Evolutionary conservation across 1,140 invertebrate genomes (phyloP).

Genomic region (Drosophila novamexicana): DNA sequence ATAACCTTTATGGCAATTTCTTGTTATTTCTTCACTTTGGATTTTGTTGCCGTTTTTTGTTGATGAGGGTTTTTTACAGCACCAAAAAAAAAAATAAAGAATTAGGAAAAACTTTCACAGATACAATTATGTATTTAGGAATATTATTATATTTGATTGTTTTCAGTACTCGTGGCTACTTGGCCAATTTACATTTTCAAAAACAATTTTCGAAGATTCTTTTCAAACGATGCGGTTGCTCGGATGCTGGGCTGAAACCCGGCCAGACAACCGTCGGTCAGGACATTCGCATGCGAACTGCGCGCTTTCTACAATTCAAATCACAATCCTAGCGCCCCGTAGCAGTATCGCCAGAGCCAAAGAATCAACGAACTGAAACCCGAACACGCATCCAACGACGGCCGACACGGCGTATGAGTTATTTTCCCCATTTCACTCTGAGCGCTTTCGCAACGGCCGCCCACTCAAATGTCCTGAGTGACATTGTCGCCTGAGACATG

Average conservation of each 20-base stretch:
- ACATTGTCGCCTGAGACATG: neutral
- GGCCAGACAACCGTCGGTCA: constrained; percentile 64
- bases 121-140: neutral
- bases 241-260: constrained; percentile 24
- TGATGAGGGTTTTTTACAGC: neutral
- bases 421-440: constrained; percentile 8
- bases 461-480: constrained; percentile 26
- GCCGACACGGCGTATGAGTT: constrained; percentile 35
- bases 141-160: no score
- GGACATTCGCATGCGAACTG: constrained; percentile 76
- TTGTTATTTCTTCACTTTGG: neutral
- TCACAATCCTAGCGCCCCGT: constrained; percentile 46
- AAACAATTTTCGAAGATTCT: constrained; percentile 33
- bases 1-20: neutral
- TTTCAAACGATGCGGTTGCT: constrained; percentile 5
- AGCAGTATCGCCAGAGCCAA: constrained; percentile 27
- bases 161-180: neutral
- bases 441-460: constrained; percentile 19
- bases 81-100: constrained; percentile 33
- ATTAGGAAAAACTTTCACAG: constrained; percentile 21
- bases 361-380: constrained; percentile 49
- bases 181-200: constrained; percentile 4
- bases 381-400: constrained; percentile 9
- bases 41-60: neutral
- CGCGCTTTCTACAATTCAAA: constrained; percentile 48